A percentile compares a stretch with the other conserved stretches of the same genome.
These are phyloP conservation scores for Heptranchias perlo DNA, from an alignment of 2,113 vertebrate genomes.

Conservation along the genomic window DNA sequence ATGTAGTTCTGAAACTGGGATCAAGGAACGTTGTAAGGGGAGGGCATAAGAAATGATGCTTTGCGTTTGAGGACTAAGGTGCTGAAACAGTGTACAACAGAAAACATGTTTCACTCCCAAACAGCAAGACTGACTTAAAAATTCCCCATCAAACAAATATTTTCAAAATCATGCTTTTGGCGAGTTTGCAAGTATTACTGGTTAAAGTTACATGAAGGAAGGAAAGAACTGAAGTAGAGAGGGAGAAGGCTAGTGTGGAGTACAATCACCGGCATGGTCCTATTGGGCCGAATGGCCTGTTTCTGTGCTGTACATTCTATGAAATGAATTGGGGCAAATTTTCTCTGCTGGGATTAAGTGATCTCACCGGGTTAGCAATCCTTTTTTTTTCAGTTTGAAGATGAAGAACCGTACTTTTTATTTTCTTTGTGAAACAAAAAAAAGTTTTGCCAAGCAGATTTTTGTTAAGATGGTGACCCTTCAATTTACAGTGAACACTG, in stretches of 20 bases:
- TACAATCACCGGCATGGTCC: too few relatives aligned
- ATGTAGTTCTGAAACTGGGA: not conserved
- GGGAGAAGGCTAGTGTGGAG: too few relatives aligned
- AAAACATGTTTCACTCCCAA: not conserved
- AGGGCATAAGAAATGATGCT: not conserved
- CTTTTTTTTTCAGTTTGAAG: not conserved
- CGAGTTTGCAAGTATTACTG: not conserved
- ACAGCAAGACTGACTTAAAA: not conserved
- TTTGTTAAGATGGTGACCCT: not conserved
- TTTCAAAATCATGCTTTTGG: not conserved
- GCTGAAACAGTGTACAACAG: not conserved
- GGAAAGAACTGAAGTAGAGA: not conserved
- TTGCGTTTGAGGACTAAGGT: too few relatives aligned
- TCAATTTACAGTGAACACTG: not conserved
- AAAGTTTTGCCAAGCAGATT: not conserved
- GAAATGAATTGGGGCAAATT: not conserved
- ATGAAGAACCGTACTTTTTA: not conserved
- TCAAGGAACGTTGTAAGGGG: not conserved
- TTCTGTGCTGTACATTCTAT: too few relatives aligned
- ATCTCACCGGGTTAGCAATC: not conserved
- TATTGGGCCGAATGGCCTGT: too few relatives aligned
- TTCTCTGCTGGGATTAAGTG: not conserved
- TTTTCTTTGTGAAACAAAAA: not conserved
- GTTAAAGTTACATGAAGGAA: not conserved
- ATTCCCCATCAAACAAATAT: not conserved